Percentiles rank a stretch among this genome's conserved stretches.
phyloP scores from a whole-genome alignment of 37 sponge, comb jelly and placozoan species.

The Hexactinellida sp. region DNA sequence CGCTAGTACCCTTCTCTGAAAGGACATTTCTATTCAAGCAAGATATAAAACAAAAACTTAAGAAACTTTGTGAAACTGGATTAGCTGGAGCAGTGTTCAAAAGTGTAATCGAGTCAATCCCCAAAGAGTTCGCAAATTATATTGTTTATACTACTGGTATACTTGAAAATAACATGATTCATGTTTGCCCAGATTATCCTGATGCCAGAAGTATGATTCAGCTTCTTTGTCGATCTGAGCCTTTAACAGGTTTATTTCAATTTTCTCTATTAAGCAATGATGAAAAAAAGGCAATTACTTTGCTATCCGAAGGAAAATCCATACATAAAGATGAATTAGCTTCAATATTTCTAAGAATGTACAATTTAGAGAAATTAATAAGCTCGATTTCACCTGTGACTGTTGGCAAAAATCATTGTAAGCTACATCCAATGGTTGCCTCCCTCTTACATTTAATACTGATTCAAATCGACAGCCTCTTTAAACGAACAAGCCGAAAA shows the following conservation, averaged over 20 bases:
- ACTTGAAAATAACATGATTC: background rate
- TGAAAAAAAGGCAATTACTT: background rate
- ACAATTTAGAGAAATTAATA: background rate
- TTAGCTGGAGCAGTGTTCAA: background rate
- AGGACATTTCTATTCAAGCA: background rate
- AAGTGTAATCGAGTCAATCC: background rate
- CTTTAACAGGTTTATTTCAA: background rate
- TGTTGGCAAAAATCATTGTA: background rate
- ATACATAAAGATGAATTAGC: background rate
- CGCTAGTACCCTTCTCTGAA: background rate
- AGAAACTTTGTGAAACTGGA: background rate
- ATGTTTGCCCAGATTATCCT: background rate
- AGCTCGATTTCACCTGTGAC: background rate
- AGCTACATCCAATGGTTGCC: background rate
- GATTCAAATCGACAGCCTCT: background rate
- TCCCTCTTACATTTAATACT: background rate
- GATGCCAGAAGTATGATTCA: background rate
- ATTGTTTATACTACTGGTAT: background rate
- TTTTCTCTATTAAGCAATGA: background rate
- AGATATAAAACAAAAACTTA: background rate
- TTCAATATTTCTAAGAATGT: background rate
- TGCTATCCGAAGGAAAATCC: background rate
- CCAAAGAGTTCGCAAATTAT: background rate
- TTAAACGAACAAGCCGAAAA: background rate
- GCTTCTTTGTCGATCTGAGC: background rate